phyloP scores from a whole-genome alignment of 2,888 invertebrate genomes.

The Chrysopilus asiliformis region DNA sequence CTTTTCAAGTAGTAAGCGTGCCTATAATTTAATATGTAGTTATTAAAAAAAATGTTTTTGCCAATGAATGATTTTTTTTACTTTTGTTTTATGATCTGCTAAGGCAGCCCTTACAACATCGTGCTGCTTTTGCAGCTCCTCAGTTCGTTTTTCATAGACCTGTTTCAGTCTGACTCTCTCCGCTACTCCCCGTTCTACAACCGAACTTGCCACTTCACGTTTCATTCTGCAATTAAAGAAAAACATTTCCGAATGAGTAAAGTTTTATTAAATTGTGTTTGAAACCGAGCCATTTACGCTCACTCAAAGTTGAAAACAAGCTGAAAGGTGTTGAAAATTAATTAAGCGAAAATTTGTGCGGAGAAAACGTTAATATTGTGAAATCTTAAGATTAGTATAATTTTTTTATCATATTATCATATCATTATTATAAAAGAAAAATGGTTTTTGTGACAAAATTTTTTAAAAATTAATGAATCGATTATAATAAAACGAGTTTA shows the following conservation, averaged over 20 bases:
- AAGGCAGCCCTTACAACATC: constrained; percentile 58
- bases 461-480: no score
- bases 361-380: no score
- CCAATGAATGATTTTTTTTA: constrained; percentile 22
- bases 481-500: no score
- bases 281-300: neutral
- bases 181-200: constrained; percentile 80
- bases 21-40: constrained; percentile 19
- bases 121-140: constrained; percentile 64
- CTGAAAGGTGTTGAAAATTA: no score
- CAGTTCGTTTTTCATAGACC: constrained; percentile 59
- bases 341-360: no score
- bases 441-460: no score
- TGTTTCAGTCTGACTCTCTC: constrained; percentile 72
- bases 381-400: no score
- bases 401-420: no score
- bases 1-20: constrained; percentile 34
- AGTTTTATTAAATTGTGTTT: neutral
- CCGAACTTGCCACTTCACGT: constrained; percentile 35
- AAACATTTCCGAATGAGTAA: neutral
- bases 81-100: constrained; percentile 52
- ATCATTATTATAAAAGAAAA: no score
- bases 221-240: constrained; percentile 27
- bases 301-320: no score
- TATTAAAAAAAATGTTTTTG: neutral